Evolutionary conservation across 2,888 invertebrate species (phyloP).

Genomic region (Protonemura montana): DNA sequence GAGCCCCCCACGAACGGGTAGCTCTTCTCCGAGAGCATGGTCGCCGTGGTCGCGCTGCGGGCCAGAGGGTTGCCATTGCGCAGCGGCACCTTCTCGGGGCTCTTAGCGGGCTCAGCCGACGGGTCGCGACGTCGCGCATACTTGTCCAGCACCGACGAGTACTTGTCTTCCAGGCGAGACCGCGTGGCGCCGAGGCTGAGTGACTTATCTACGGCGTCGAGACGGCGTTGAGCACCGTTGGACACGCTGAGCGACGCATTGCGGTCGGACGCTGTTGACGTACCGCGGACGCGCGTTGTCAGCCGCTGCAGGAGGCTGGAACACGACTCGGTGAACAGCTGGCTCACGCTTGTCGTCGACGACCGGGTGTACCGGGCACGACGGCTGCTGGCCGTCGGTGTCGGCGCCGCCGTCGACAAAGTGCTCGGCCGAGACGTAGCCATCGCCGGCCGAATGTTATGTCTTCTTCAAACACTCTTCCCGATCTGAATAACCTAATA

Average conservation of each 20-base stretch:
- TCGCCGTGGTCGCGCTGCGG: slow-evolving; percentile 74
- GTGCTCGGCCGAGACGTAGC: slow-evolving; percentile 51
- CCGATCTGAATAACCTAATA: slow-evolving; percentile 40
- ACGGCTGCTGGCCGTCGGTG: slow-evolving; percentile 53
- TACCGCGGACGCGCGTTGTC: slow-evolving; percentile 76
- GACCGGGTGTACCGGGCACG: slow-evolving; percentile 75
- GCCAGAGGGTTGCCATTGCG: slow-evolving; percentile 61
- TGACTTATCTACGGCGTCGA: slow-evolving; percentile 36
- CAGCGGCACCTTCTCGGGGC: slow-evolving; percentile 67
- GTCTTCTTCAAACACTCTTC: slow-evolving; percentile 46
- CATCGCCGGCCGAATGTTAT: slow-evolving; percentile 50
- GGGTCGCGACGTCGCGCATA: slow-evolving; percentile 63
- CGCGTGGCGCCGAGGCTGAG: slow-evolving; percentile 66
- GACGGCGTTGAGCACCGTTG: slow-evolving; percentile 37
- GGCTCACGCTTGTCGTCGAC: slow-evolving; percentile 78
- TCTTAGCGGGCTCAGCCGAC: slow-evolving; percentile 66
- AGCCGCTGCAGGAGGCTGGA: slow-evolving; percentile 84
- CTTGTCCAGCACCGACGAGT: slow-evolving; percentile 76
- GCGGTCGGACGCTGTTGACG: slow-evolving; percentile 65
- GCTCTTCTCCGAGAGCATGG: slow-evolving; percentile 74
- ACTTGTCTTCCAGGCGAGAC: slow-evolving; percentile 79
- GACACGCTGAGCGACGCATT: slow-evolving; percentile 53
- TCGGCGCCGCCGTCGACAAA: slow-evolving; percentile 50
- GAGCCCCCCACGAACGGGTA: slow-evolving; percentile 64
- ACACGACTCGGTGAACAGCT: slow-evolving; percentile 86